Base-by-base conservation (phyloP, 2,113 vertebrate species). In the Mobula birostris region DNA sequence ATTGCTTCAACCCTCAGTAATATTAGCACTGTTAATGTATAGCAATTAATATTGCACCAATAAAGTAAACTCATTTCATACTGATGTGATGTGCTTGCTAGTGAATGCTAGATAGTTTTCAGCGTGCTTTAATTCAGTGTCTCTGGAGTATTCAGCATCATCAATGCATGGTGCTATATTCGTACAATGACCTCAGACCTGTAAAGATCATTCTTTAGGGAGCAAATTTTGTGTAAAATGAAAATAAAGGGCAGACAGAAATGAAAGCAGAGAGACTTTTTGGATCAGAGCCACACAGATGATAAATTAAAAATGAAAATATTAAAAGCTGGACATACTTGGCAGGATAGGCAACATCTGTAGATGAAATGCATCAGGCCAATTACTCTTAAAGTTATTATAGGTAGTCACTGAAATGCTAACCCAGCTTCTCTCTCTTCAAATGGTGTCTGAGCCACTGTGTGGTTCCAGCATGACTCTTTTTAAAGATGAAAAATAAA, bases 31-130 rank as follows among this genome's bases (percentile, higher is more conserved):
- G 61, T 61, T 87, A n/a, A n/a, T n/a, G n/a, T n/a, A n/a, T n/a
- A n/a, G n/a, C n/a, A 87, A 61, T 87, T 63, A 87, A 87, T 87
- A 87, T 87, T 58, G 27, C 21, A 87, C 14, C n/a, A 63, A 87
- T 61, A n/a, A 5, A 87, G 24, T 11, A 87, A 87, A 63, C 83
- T 63, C 27, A 87, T 83, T 83, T 56, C 48, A 1, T 56, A 58
- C 58, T 87, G 83, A 87, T n/a, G 56, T 58, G 83, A 14, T 87
- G 83, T 87, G 58, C 61, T 87, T 63, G 76, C 29, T 77, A 0
- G 56, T 63, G 56, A 87, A 63, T 63, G 61, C 56, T 61, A 27
- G 24, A 87, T 27, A n/a, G 9, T 63, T 61, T n/a, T 29, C 83
- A 29, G 83, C 61, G 12, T 27, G 29, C 12, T 87, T n/a, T 29